Evolutionary conservation across 2,797 vertebrate species (phyloP), one percentile per base, ranked within the genome.

Genomic region (Apodemus agrarius): DNA sequence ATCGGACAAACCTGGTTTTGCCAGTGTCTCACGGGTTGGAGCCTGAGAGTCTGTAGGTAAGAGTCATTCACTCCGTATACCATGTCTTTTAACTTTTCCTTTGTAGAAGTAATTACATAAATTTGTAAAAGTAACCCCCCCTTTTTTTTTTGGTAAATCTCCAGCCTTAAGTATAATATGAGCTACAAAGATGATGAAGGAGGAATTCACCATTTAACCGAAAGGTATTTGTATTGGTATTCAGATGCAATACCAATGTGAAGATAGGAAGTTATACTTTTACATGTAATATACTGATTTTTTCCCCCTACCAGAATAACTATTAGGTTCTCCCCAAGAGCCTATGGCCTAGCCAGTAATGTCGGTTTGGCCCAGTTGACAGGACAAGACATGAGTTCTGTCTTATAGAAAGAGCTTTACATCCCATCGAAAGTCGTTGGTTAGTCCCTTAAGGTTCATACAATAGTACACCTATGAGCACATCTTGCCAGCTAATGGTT

Each of bases 51-150:
- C 31, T 13, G 34, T 19, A 6, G 57, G 72, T n/a, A 59, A 31
- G 93, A 2, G 0, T 10, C 8, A 0, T 7, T 0, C 10, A 7
- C 19, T 10, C 79, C 1, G 0, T 7, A 4, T 2, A 6, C 5
- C 54, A 12, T 2, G 24, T 12, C 17, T 57, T 90, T 69, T 21
- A 49, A 43, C 34, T 24, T 75, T 46, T 13, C 40, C 59, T 69
- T 75, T 49, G 74, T 31, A 37, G 34, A 81, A 24, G 5, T 8
- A 31, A 78, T 40, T 57, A 24, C 34, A 61, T 26, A 78, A 37
- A 46, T 81, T 21, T 46, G 19, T 19, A 22, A 37, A 34, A 6
- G 85, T 11, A 22, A 1, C 14, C 40, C 52, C 9, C 9, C 6
- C 9, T 7, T n/a, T 31, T 1, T 31, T 1, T 46, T 14, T 34